Evolutionary conservation across 2,888 invertebrate genomes (phyloP).

Genomic region (Tethea ocularis): DNA sequence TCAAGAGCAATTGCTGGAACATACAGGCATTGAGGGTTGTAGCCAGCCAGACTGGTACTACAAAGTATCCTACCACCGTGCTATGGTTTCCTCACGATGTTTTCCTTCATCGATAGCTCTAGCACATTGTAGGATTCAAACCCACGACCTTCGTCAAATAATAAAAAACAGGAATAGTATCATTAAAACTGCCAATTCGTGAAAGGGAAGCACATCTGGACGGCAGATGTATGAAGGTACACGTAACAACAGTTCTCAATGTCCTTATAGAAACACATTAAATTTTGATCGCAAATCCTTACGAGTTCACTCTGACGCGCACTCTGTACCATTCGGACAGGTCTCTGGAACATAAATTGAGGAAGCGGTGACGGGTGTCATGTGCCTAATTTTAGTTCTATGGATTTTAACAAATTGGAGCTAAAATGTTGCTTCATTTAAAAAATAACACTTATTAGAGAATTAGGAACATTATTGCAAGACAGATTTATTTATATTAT

Average conservation of each 20-base stretch:
- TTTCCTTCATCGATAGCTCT: no score
- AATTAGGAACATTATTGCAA: background rate
- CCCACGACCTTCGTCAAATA: no score
- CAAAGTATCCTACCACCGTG: no score
- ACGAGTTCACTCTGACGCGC: conserved; percentile 94
- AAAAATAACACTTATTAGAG: background rate
- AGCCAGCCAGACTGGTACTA: no score
- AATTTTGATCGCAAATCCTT: conserved; percentile 85
- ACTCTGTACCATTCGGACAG: conserved; percentile 92
- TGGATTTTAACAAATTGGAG: background rate
- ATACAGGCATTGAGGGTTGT: no score
- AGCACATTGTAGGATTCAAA: no score
- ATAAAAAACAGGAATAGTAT: conserved; percentile 25
- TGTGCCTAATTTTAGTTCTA: conserved; percentile 41
- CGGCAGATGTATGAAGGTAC: conserved; percentile 80
- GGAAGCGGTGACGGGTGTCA: conserved; percentile 72
- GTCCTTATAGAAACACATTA: conserved; percentile 78
- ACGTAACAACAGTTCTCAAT: conserved; percentile 79
- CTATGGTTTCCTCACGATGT: no score
- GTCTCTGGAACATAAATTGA: conserved; percentile 84
- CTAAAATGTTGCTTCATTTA: conserved; percentile 14
- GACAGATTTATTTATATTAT: background rate
- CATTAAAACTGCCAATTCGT: conserved; percentile 75
- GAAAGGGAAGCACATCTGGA: conserved; percentile 79
- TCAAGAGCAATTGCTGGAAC: no score